A percentile compares a stretch with the other conserved stretches of the same genome.
phyloP scores from a whole-genome alignment of 2,113 vertebrate species.

The Eolophus roseicapilla region DNA sequence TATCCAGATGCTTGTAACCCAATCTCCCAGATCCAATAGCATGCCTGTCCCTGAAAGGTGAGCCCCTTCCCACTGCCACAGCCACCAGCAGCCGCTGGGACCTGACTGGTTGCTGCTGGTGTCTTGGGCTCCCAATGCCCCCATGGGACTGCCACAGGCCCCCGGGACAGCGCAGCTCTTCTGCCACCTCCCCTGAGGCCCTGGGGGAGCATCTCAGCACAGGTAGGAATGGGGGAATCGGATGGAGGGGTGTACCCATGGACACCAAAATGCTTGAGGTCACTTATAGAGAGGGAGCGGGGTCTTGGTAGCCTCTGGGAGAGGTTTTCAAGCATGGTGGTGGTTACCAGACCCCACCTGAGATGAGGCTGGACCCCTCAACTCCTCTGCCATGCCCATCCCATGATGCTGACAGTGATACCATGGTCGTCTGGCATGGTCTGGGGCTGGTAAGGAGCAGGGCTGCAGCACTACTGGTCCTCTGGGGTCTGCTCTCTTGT shows the following conservation, averaged over 20 bases:
- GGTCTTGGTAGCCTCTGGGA: background rate
- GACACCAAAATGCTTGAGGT: background rate
- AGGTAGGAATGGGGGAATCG: slow-evolving; percentile 7
- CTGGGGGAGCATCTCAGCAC: background rate
- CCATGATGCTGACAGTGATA: background rate
- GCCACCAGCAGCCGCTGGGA: background rate
- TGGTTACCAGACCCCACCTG: background rate
- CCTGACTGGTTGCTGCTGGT: background rate
- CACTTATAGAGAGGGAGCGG: background rate
- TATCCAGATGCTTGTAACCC: slow-evolving; percentile 14
- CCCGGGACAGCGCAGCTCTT: background rate
- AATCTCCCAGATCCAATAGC: slow-evolving; percentile 34
- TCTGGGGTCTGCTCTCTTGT: background rate
- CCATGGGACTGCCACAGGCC: background rate
- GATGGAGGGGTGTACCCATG: accelerated
- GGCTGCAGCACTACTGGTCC: background rate
- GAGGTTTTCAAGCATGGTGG: background rate
- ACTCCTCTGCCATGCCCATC: accelerated
- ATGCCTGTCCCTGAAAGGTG: slow-evolving; percentile 33
- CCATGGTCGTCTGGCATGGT: background rate
- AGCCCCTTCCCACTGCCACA: background rate
- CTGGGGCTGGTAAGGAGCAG: accelerated
- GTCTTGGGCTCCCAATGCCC: background rate
- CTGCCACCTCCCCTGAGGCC: background rate
- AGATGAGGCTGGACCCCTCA: background rate